Base-by-base conservation (phyloP, 1,140 invertebrate species). In the Grapholita molesta region DNA sequence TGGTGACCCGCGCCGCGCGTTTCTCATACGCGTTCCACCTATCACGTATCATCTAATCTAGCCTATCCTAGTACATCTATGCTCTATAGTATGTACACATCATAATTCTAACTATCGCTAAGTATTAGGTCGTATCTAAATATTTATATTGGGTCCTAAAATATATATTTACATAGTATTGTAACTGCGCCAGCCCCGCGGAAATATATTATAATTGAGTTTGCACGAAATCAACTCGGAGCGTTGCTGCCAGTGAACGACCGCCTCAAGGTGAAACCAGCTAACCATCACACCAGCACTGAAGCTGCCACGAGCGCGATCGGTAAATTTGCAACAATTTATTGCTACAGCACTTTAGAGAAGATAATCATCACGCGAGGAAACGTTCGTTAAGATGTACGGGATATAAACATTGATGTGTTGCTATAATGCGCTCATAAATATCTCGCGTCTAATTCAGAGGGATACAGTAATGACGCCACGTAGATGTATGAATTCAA, bases 141-240 rank as follows among this genome's bases (percentile, higher is more conserved):
- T 61, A 61, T 61, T 61, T 61, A 61, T 61, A 61, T n/a, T 15
- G 55, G 55, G 55, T 61, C 30, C 53, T 53, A 18, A 57, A 57
- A 23, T 23, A 61, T 30, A 57, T 61, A 61, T 61, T 61, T 61
- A 61, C 55, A 61, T 61, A 28, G 55, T 32, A 1, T 61, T 3
- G 55, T 61, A 15, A 25, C 55, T 15, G 24, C 25, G 55, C 11
- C 55, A 12, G 11, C 12, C n/a, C 28, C 24, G 55, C n/a, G n/a
- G 8, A 25, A 15, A 15, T 53, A 12, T 12, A 35, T 38, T 38
- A n/a, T n/a, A 38, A 38, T 38, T 61, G 25, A 28, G 25, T 61
- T 15, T 15, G 55, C 18, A 21, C 21, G 42, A 7, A 1, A 53
- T 28, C 53, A 5, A 23, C n/a, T n/a, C 21, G 18, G 23, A 53